Evolutionary conservation across 1,140 invertebrate genomes (phyloP), one percentile per base, ranked within the genome.

Genomic region (Drosophila eugracilis): DNA sequence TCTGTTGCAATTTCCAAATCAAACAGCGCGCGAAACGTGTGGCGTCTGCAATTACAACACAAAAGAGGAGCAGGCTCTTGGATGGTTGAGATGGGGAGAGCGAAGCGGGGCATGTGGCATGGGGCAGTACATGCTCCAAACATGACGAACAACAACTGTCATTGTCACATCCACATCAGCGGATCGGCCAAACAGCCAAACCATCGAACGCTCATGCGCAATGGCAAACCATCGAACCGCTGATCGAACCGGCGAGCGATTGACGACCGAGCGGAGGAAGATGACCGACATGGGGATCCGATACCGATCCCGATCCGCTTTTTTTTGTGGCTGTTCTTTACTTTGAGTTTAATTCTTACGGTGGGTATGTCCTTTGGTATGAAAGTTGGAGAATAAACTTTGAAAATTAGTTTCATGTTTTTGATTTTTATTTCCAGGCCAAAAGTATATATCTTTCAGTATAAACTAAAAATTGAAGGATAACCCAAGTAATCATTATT

Each of bases 131-230:
- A 86, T 81, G 81, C 73, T 37, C 62, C 83, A 86, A 89, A 90
- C 86, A 90, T 90, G 86, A 90, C 88, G 86, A 90, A 88, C 81
- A 86, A 90, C 86, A 90, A 90, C 86, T 88, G 84, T 88, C 83
- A 88, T 88, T 88, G 83, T 88, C 83, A 88, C 83, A 88, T 88
- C 70, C 63, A 57, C 70, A 74, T 62, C 77, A 66, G 42, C 49
- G 44, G 48, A n/a, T n/a, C n/a, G n/a, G 10, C 26, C 59, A 57
- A 60, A 32, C 54, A 44, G 28, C 24, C 41, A 30, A 66, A 14
- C 42, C 58, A 49, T 47, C 42, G 34, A 70, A 48, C 60, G 54
- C 60, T 60, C 54, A 60, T 65, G 60, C 54, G 52, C 75, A 65
- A 39, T 45, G 50, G 28, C 63, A 49, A 67, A n/a, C 36, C 60